Base-by-base conservation (phyloP, 2,113 vertebrate species). In the Anthoscopus minutus region DNA sequence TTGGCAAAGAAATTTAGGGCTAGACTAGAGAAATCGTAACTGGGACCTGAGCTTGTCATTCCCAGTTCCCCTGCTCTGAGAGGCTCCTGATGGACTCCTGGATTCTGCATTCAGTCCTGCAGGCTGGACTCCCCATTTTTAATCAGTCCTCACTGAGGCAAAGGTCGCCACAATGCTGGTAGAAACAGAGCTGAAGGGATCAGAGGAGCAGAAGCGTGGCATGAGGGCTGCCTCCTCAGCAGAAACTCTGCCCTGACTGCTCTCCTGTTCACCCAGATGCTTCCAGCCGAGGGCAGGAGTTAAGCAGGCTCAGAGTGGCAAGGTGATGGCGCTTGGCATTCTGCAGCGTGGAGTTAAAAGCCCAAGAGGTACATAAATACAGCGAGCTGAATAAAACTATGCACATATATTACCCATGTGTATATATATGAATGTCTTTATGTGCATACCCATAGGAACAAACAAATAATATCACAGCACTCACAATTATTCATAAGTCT, bases 81-180 rank as follows among this genome's bases (percentile, higher is more conserved):
- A 10, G 12, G 8, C 9, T 94, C 31, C 51, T 54, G 38, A 27
- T 15, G 25, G 17, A 21, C 27, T 67, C 31, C 44, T 44, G 2
- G 1, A 53, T 88, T 72, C 50, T 83, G 17, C 31, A 48, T 15
- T 0, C 0, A 53, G n/a, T 69, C 40, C 61, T 70, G 11, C 35
- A 60, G 54, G 31, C 12, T 48, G 44, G 27, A 15, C 22, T 42
- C 33, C 20, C 15, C 2, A 1, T 19, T 90, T 83, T 86, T 30
- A 31, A 33, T 10, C 22, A 20, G 21, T 38, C 17, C 22, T 72
- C 37, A 16, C 7, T 78, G 47, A 54, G 14, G 22, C 4, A 15
- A 76, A n/a, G 4, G 31, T 60, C 23, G 7, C 1, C 2, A 51
- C 37, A 28, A 0, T 19, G 33, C 9, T 0, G 3, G 15, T 21